A percentile compares a stretch with the other conserved stretches of the same genome.
These are phyloP conservation scores for Apodemia mormo DNA, from an alignment of 2,888 invertebrate genomes.

Conservation along the genomic window DNA sequence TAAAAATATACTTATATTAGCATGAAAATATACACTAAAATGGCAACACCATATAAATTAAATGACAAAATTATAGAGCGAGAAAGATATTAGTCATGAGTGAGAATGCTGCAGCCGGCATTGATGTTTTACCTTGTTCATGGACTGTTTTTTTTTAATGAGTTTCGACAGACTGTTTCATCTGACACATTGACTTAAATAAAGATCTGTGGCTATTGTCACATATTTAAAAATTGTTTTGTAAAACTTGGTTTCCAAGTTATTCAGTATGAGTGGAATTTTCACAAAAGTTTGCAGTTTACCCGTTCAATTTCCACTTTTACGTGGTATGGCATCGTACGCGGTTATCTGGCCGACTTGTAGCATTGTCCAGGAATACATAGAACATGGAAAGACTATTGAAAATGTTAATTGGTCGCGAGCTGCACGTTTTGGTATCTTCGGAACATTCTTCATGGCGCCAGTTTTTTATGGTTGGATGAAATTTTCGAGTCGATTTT, in stretches of 20 bases:
- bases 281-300: constrained; percentile 69
- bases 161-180: no score
- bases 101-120: no score
- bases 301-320: constrained; percentile 65
- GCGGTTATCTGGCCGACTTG: constrained; percentile 87
- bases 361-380: constrained; percentile 84
- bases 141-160: no score
- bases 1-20: no score
- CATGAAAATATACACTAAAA: no score
- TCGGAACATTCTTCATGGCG: constrained; percentile 88
- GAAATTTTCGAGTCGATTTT: constrained; percentile 65
- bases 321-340: constrained; percentile 86
- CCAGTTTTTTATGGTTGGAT: constrained; percentile 90
- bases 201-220: background rate
- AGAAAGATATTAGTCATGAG: no score
- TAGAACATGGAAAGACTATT: constrained; percentile 53
- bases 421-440: constrained; percentile 86
- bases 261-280: background rate
- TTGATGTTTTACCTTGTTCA: no score
- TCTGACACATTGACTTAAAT: no score
- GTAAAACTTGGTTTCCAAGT: background rate
- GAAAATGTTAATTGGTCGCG: constrained; percentile 78
- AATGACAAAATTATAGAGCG: no score
- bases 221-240: background rate
- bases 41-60: no score